A percentile compares a stretch with the other conserved stretches of the same genome.
Evolutionary conservation across 2,797 vertebrate species (phyloP).

Genomic region (Notoglanidium macrostoma): DNA sequence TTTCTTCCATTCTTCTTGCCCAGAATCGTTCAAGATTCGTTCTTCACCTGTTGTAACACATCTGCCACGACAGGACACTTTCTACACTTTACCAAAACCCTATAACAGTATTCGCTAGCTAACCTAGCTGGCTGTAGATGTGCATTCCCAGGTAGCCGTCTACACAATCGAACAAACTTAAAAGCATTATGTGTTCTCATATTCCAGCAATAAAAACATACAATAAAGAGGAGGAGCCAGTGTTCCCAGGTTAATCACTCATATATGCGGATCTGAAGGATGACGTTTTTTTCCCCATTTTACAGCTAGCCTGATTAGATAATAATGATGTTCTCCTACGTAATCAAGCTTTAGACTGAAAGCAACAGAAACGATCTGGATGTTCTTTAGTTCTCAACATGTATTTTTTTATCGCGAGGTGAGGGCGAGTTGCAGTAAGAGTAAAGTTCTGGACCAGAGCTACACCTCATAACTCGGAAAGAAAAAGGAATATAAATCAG

Average conservation of each 20-base stretch:
- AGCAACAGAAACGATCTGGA: background rate
- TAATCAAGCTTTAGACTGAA: background rate
- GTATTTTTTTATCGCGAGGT: too few relatives aligned
- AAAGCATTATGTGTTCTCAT: background rate
- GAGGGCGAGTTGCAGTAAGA: background rate
- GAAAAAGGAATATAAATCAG: background rate
- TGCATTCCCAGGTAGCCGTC: background rate
- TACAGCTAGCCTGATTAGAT: too few relatives aligned
- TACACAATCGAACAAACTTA: background rate
- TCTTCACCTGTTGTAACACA: background rate
- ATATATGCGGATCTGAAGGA: background rate
- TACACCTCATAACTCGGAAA: background rate
- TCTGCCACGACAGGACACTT: background rate
- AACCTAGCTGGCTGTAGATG: background rate
- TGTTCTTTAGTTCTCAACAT: background rate
- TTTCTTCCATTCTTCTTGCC: too few relatives aligned
- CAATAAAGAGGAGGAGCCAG: background rate
- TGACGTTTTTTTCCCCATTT: background rate
- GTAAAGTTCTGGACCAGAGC: background rate
- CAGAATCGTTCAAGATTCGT: too few relatives aligned
- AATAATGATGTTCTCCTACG: background rate
- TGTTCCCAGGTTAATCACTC: background rate
- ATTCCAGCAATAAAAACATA: background rate
- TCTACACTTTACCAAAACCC: background rate
- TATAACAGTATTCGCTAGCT: background rate